Evolutionary conservation across 2,888 invertebrate species (phyloP), one percentile per base, ranked within the genome.

Genomic region (Polylopha cassiicola): DNA sequence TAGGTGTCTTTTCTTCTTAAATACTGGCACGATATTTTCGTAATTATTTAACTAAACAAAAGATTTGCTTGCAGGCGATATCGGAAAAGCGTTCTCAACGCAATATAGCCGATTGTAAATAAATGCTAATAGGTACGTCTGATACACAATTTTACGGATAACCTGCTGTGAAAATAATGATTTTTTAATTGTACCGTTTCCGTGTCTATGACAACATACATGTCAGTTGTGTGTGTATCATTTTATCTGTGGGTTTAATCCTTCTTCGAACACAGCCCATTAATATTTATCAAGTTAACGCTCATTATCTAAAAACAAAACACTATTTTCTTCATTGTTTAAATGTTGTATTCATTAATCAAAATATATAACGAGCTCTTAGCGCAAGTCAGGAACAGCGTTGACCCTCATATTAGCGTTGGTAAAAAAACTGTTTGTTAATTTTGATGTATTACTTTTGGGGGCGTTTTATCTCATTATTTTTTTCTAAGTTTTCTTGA

Each of bases 281-380:
- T 75, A 72, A 76, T 74, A 75, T 74, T 68, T 69, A 68, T 65
- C 63, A 67, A 65, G 62, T 73, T 69, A 73, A 66, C 71, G 73
- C 71, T 75, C 70, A 71, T 75, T 77, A 76, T 70, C 69, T 62
- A 51, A 61, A 64, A 71, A 73, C 70, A 74, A 74, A 73, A 73
- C 67, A 66, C 62, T 60, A 62, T 65, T 69, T 61, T 56, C 69
- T 68, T 67, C 56, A 59, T 64, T 65, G 63, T 69, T 61, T 57
- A 53, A 65, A 61, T 52, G 50, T 61, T 58, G 51, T 43, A 48
- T 50, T 68, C 72, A 78, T 75, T 75, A 75, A 78, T 77, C 75
- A 76, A 56, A 32, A 44, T 33, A 51, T 50, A 52, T 50, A 53
- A 50, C 52, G 54, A 59, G 50, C 49, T 49, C 53, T 51, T 50